Evolutionary conservation across 2,113 vertebrate species (phyloP), one percentile per base, ranked within the genome.

Genomic region (Merops nubicus): DNA sequence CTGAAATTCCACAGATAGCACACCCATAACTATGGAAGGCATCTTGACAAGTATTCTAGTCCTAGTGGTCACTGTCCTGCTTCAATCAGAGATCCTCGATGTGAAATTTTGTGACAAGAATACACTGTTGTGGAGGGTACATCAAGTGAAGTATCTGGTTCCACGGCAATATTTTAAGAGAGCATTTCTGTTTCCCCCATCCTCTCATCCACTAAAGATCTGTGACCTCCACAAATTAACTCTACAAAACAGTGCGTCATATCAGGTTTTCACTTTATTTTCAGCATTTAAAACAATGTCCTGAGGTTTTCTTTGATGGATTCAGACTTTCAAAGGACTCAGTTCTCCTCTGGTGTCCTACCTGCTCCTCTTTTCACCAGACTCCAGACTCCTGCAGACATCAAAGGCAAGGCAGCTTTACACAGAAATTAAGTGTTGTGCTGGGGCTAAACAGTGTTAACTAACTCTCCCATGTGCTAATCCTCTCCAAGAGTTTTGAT

Each of bases 381-480:
- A 10, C 15, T 29, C 40, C 42, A 33, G 11, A 8, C 17, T 73
- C 16, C 28, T 10, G 10, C 25, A 47, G 48, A 50, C 43, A 63
- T 63, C 60, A 93, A 84, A 91, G n/a, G 33, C 45, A 21, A 62
- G 21, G 33, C 20, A 5, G 28, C 38, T 91, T 53, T 85, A 38
- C 28, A 19, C 16, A 77, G 50, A 65, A 22, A 3, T 3, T n/a
- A 80, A 38, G 36, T 36, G 59, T 9, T 60, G 14, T 38, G 42
- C 17, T 0, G 0, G 38, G 47, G 34, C 74, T 85, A 42, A 84
- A 42, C 31, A 22, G 50, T 22, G 53, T 15, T n/a, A 73, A 91
- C 15, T 19, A 70, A 56, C 34, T 56, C 10, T 3, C 19, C 26
- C 0, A 0, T 14, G 20, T 1, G 22, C 29, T 50, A n/a, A 31